phyloP scores from a whole-genome alignment of 30 jellyfish, hydroid and myxozoan genomes.

The Turritopsis dohrnii region DNA sequence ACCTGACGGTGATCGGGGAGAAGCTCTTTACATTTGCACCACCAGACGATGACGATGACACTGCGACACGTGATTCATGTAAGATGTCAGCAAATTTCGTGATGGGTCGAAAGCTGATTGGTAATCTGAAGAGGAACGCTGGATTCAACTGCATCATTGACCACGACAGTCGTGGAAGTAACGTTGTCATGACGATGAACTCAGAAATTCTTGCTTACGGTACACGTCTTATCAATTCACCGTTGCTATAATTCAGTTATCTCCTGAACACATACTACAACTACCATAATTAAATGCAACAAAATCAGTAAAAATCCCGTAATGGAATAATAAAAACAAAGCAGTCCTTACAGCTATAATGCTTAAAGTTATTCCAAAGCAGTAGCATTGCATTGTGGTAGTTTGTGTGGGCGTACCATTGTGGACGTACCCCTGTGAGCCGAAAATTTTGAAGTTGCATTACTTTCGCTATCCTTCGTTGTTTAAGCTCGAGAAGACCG shows the following conservation, averaged over 20 bases:
- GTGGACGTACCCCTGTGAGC: too few relatives aligned
- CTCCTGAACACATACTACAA: too few relatives aligned
- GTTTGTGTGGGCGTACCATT: too few relatives aligned
- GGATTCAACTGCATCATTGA: slow-evolving; percentile 27
- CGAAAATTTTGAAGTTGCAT: neutral
- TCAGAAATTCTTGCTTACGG: slow-evolving; percentile 30
- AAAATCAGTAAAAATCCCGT: too few relatives aligned
- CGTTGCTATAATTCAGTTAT: too few relatives aligned
- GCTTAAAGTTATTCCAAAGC: too few relatives aligned
- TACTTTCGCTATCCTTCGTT: neutral
- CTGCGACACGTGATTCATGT: neutral
- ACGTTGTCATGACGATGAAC: slow-evolving; percentile 38
- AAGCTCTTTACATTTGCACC: slow-evolving; percentile 14
- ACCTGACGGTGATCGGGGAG: slow-evolving; percentile 36
- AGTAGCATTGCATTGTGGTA: too few relatives aligned
- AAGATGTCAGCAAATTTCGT: slow-evolving; percentile 5
- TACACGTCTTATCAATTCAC: neutral
- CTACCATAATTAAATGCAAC: too few relatives aligned
- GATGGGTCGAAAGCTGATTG: slow-evolving; percentile 30
- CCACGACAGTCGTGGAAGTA: slow-evolving; percentile 44
- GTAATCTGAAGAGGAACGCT: slow-evolving; percentile 29
- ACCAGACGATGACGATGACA: slow-evolving; percentile 17
- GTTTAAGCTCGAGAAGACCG: slow-evolving; percentile 47
- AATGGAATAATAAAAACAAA: too few relatives aligned
- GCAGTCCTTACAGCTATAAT: too few relatives aligned